Evolutionary conservation across 2,113 vertebrate genomes (phyloP), one percentile per base, ranked within the genome.

Genomic region (Apodemus sylvaticus): DNA sequence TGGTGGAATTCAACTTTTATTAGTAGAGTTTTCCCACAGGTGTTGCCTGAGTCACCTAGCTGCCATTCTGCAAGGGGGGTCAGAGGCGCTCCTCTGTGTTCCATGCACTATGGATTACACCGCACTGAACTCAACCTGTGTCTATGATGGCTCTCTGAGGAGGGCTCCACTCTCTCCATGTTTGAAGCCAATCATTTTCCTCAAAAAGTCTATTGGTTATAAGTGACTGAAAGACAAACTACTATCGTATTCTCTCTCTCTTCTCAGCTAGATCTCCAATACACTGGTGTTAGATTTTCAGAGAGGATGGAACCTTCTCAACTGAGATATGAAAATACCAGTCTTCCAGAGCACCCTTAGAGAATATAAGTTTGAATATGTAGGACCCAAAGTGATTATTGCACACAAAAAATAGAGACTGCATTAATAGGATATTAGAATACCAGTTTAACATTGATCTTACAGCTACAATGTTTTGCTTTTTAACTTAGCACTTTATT

Each of bases 351-450:
- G 20, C 3, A n/a, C 10, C 42, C 73, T 66, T 7, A 76, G 73
- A 51, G 10, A 86, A 26, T 20, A 60, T 34, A 85, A 91, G 19
- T 66, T n/a, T 88, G 48, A 92, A 31, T 31, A 62, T 58, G 64
- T 51, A 91, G 60, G 85, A 92, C 26, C 22, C 85, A 85, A 95
- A 73, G 31, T 36, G 45, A 64, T 77, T 16, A 93, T 82, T 51
- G 77, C 10, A 55, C 10, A 39, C 53, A 77, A 90, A 48, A 34
- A 93, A 64, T 58, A 95, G 31, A 81, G 22, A 70, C 1, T 68
- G 31, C n/a, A 45, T 90, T 90, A 92, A 92, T 58, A 94, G 55
- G 22, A n/a, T 9, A 88, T 83, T 94, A 71, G 58, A 86, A 55
- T 5, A 83, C 29, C 73, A 87, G 55, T 66, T 89, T 79, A 58